Base-by-base conservation (phyloP, 2,113 vertebrate species). In the Eurystomus gularis region DNA sequence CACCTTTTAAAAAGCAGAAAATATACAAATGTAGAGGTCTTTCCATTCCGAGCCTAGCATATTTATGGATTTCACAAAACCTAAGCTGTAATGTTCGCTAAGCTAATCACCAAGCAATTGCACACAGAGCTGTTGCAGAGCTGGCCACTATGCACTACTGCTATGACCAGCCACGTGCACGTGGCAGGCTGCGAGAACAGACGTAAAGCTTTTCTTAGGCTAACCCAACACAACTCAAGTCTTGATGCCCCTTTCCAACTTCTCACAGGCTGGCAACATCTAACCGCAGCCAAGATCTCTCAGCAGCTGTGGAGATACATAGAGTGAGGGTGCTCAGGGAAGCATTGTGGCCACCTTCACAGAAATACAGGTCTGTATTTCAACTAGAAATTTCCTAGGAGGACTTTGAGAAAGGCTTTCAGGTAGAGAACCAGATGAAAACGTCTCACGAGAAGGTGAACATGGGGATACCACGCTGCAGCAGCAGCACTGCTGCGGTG, bases 291-390 rank as follows among this genome's bases (percentile, higher is more conserved):
- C 12, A 42, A 31, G 35, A 14, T 54, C 39, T 79, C 71, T 79
- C 77, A 66, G 60, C n/a, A 78, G 60, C 69, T 2, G 0, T 7
- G 9, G 46, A 84, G 29, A 68, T 65, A 42, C 26, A 19, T 17
- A 31, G 13, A 39, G 28, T 1, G 0, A 75, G 48, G 21, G 12
- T 0, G 3, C 31, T 39, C 0, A 0, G 21, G 13, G 52, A 82
- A 88, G 29, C 1, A n/a, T 5, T 4, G 0, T 1, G 6, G 35
- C 35, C 44, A 68, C 33, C 29, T 61, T 57, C 17, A 1, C 4
- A 28, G 31, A 91, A 91, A 85, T 25, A 46, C 10, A 6, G 55
- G 21, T 21, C 54, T 70, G 2, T 29, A 68, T 55, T 68, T 40
- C 14, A 5, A 55, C 29, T 13, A 13, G 9, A 11, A 6, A 37